Evolutionary conservation across 2,113 vertebrate genomes (phyloP).

Genomic region (Microtus oregoni): DNA sequence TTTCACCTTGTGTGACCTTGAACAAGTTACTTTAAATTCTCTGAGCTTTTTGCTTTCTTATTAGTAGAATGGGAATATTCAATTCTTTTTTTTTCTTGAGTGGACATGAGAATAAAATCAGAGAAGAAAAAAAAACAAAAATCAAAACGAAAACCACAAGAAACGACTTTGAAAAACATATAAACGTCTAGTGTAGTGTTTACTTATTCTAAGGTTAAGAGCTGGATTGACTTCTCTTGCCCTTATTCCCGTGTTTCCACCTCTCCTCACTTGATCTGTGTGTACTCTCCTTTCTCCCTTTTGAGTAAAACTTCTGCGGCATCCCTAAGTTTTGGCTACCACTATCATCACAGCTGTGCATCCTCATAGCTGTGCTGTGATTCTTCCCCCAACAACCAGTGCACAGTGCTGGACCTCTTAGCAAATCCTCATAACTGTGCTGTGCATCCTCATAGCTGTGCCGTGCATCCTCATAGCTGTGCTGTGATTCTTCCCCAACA

Average conservation of each 20-base stretch:
- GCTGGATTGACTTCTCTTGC: neutral
- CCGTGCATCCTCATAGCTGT: neutral
- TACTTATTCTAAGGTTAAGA: neutral
- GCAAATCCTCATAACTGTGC: neutral
- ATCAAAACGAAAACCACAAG: neutral
- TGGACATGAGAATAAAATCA: conserved; percentile 12
- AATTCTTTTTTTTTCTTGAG: neutral
- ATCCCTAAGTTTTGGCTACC: neutral
- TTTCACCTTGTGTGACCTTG: neutral
- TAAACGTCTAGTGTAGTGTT: neutral
- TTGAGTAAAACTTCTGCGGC: neutral
- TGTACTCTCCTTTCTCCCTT: neutral
- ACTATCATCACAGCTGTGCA: neutral
- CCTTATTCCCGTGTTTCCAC: neutral
- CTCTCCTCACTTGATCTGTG: neutral
- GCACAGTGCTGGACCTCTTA: neutral
- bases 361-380: neutral
- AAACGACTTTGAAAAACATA: neutral
- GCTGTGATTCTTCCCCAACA: neutral
- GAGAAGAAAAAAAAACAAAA: neutral
- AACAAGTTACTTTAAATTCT: conserved; percentile 37
- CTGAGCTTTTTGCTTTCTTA: neutral
- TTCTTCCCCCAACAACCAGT: neutral
- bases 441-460: neutral
- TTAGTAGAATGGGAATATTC: neutral